A percentile compares a stretch with the other conserved stretches of the same genome.
Conservation (phyloP, 2,888 invertebrate species). For the Adelognathus sp. region DNA sequence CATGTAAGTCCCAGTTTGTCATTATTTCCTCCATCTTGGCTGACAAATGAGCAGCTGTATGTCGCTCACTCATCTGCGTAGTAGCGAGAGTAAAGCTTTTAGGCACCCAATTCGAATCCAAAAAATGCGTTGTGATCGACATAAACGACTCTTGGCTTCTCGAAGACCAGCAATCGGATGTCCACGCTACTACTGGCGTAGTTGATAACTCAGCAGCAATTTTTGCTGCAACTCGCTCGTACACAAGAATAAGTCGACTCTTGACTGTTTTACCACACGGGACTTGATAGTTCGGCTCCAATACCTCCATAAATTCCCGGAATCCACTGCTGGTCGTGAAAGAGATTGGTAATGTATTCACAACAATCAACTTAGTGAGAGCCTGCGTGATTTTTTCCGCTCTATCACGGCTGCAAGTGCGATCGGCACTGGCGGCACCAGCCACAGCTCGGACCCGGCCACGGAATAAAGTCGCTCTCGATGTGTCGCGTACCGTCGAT, state of each 20-base stretch:
- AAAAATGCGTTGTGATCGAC: constrained; percentile 30
- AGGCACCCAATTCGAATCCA: constrained; percentile 13
- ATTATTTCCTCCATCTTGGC: constrained; percentile 4
- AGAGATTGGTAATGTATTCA: constrained; percentile 26
- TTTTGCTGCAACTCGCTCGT: neutral
- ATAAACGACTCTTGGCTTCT: constrained; percentile 30
- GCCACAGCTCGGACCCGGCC: neutral
- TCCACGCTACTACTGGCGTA: constrained; percentile 9
- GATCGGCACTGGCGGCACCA: neutral
- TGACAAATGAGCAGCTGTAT: constrained; percentile 36
- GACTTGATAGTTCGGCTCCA: constrained; percentile 27
- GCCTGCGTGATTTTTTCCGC: constrained; percentile 6
- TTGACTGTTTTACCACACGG: neutral
- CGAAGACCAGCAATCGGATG: constrained; percentile 49
- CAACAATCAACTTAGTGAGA: constrained; percentile 10
- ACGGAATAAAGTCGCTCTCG: too few species aligned
- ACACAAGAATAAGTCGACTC: neutral
- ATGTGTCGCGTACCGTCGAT: too few species aligned
- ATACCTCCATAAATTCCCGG: constrained; percentile 13
- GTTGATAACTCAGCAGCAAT: constrained; percentile 6
- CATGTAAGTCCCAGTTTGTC: constrained; percentile 18
- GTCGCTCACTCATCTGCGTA: constrained; percentile 33
- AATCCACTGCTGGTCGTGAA: constrained; percentile 6
- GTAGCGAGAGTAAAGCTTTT: constrained; percentile 18
- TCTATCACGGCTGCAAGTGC: constrained; percentile 19